Evolutionary conservation across 2,113 vertebrate species (phyloP).

Genomic region (Lanius ludovicianus): DNA sequence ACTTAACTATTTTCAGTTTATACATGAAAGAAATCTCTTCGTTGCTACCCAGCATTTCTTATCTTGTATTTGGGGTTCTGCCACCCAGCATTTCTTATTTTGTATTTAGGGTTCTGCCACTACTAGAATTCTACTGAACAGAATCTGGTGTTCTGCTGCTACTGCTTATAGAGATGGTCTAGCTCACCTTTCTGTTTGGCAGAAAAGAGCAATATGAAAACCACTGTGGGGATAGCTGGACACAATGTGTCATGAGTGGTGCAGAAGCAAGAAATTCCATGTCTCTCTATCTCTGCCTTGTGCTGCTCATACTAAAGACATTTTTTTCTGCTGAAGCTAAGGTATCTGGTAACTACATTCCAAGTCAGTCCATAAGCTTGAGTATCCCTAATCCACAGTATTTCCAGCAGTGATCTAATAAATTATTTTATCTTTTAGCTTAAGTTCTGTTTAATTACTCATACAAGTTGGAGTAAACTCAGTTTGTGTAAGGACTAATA

Average conservation of each 20-base stretch:
- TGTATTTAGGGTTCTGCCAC: background rate
- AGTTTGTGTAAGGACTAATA: background rate
- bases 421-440: background rate
- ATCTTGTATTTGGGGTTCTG: background rate
- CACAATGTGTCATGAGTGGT: rapidly evolving
- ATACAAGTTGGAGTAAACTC: background rate
- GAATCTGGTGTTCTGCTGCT: background rate
- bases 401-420: background rate
- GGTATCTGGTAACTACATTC: background rate
- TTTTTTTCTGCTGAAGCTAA: background rate
- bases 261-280: background rate
- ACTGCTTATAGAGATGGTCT: background rate
- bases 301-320: background rate
- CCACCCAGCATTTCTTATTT: background rate
- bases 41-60: background rate
- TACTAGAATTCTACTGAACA: background rate
- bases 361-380: background rate
- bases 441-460: background rate
- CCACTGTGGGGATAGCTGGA: background rate
- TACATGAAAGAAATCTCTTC: background rate
- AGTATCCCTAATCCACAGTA: background rate
- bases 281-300: background rate
- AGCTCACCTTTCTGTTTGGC: background rate
- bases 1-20: background rate
- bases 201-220: background rate